phyloP scores from a whole-genome alignment of 2,797 vertebrate species.

The Acanthiza pusilla region DNA sequence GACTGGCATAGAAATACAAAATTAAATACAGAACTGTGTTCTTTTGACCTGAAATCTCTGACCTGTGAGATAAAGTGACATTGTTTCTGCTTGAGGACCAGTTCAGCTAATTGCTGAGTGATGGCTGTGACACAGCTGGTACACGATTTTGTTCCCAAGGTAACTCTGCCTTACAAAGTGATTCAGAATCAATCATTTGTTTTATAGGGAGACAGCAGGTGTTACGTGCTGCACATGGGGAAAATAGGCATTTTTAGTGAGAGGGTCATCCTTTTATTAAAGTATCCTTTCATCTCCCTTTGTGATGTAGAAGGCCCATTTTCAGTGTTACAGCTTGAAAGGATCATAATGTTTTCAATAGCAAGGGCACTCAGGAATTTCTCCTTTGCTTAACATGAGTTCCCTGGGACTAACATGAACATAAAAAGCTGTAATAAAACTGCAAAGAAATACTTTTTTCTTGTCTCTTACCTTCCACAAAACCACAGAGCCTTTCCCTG shows the following conservation, averaged over 20 bases:
- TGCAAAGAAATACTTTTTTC: neutral
- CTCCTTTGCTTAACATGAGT: neutral
- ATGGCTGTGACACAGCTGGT: conserved; percentile 9
- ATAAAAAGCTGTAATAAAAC: neutral
- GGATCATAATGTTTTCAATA: neutral
- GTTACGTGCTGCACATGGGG: neutral
- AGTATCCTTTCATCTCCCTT: neutral
- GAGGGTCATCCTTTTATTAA: conserved; percentile 25
- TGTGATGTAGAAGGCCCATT: neutral
- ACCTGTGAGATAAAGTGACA: conserved; percentile 2
- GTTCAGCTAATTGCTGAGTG: conserved; percentile 31
- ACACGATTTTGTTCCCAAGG: conserved; percentile 21
- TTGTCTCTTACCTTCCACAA: neutral
- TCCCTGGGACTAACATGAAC: neutral
- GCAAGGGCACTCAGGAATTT: neutral
- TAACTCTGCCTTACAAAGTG: neutral
- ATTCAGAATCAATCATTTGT: neutral
- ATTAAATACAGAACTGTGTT: neutral
- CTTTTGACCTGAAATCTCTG: conserved; percentile 6
- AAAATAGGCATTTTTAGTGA: neutral
- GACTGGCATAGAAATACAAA: neutral
- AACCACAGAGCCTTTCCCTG: neutral
- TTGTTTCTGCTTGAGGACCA: conserved; percentile 1
- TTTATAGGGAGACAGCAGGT: neutral
- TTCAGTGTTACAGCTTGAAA: neutral